phyloP scores from a whole-genome alignment of 1,140 invertebrate species.

The Drosophila fuyamai region DNA sequence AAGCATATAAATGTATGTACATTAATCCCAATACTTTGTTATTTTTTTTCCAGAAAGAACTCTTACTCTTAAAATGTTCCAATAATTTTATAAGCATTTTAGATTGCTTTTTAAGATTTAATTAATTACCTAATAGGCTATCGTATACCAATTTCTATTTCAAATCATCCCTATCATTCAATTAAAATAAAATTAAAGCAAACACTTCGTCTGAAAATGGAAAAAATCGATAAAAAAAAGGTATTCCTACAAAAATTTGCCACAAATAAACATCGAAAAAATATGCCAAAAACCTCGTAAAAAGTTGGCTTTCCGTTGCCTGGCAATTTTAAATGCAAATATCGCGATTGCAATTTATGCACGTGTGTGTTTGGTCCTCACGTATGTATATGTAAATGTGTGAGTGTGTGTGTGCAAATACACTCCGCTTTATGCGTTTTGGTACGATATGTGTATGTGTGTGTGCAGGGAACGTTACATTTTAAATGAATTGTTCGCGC shows the following conservation, averaged over 20 bases:
- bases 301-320: constrained; percentile 70
- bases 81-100: constrained; percentile 5
- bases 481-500: constrained; percentile 79
- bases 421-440: constrained; percentile 15
- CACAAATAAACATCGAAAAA: constrained; percentile 55
- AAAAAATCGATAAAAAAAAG: constrained; percentile 48
- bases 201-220: constrained; percentile 12
- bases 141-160: not conserved
- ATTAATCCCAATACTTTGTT: not conserved
- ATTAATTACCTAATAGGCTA: constrained; percentile 6
- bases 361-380: constrained; percentile 12
- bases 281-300: constrained; percentile 53
- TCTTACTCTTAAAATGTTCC: not conserved
- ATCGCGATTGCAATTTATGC: constrained; percentile 40
- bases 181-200: constrained; percentile 35
- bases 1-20: too few relatives aligned
- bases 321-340: constrained; percentile 71
- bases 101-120: not conserved
- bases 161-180: constrained; percentile 24
- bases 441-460: constrained; percentile 16
- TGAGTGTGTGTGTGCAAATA: constrained; percentile 13
- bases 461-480: constrained; percentile 52
- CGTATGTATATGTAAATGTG: not conserved
- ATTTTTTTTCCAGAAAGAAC: too few relatives aligned
- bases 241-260: constrained; percentile 34